Base-by-base conservation (phyloP, 1,140 invertebrate species). In the Halictus rubicundus region DNA sequence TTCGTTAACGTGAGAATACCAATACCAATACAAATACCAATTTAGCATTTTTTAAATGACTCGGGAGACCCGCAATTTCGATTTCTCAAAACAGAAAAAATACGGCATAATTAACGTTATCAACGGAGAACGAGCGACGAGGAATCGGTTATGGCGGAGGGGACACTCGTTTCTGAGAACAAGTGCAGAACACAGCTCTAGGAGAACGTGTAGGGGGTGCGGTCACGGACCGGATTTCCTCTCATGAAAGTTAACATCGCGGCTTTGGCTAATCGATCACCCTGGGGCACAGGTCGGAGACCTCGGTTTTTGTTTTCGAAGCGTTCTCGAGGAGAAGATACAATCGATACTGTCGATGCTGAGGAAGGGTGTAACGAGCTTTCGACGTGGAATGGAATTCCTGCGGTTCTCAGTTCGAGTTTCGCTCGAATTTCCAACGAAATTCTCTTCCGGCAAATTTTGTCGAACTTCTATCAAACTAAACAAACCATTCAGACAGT, bases 211-310 rank as follows among this genome's bases (percentile, higher is more conserved):
- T 42, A 60, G 12, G 49, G 23, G 37, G 52, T 27, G 42, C 10
- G 61, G 54, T 83, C 81, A 46, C 42, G 12, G 57, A 75, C 76
- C 83, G 77, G 81, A 84, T 84, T 83, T 84, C 83, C 81, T 80
- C 54, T 54, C n/a, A 49, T 63, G 71, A 21, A 52, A 80, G 64
- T 83, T 80, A 83, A 78, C 72, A 57, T 70, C 65, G 23, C 19
- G 63, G 82, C 61, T 80, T 42, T 57, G 25, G 73, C 73, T 60
- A 74, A 70, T 82, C 72, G 80, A 82, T 82, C 80, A 80, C 69
- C 80, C 70, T 63, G 64, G 80, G 66, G 72, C 77, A 73, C 23
- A 78, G 80, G 82, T 83, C 73, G 68, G 39, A 21, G 68, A 64
- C 81, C 73, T 82, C 74, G 65, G 74, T 76, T 63, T 82, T 78